These are phyloP conservation scores for Drosophila orena DNA, from an alignment of 1,140 invertebrate genomes.

Conservation along the genomic window DNA sequence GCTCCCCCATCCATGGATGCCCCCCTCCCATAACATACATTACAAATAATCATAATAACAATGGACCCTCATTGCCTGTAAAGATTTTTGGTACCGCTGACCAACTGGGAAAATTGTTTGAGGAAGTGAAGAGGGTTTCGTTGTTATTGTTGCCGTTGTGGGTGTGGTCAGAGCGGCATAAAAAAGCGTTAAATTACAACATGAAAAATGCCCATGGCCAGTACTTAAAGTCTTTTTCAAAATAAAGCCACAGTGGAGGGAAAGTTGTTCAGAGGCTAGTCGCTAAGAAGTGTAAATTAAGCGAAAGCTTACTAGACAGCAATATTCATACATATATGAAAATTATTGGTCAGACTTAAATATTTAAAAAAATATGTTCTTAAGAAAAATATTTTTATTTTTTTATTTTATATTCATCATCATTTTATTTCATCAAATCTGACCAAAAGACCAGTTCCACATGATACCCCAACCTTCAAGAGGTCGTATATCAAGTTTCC, in stretches of 20 bases:
- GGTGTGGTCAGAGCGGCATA: conserved; percentile 54
- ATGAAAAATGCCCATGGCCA: conserved; percentile 44
- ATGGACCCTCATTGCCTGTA: conserved; percentile 52
- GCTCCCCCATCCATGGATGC: background rate
- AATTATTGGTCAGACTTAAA: too few relatives aligned
- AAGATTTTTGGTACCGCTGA: conserved; percentile 38
- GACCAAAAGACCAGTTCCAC: too few relatives aligned
- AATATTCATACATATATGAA: background rate
- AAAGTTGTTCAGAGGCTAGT: conserved; percentile 21
- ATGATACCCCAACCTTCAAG: background rate
- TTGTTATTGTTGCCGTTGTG: conserved; percentile 38
- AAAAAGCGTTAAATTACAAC: conserved; percentile 68
- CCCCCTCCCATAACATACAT: conserved; percentile 47
- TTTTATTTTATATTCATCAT: too few relatives aligned
- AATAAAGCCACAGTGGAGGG: conserved; percentile 2
- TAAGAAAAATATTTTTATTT: too few relatives aligned
- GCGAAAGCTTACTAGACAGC: background rate
- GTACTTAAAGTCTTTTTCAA: conserved; percentile 33
- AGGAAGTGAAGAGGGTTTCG: conserved; percentile 38
- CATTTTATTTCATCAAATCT: background rate
- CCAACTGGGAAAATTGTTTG: conserved; percentile 25
- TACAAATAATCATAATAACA: conserved; percentile 81
- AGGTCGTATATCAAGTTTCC: conserved; percentile 27
- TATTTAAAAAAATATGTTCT: background rate
- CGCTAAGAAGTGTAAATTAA: background rate